Conservation (phyloP, 2,797 vertebrate species). For the Micropoecilia bifurca region DNA sequence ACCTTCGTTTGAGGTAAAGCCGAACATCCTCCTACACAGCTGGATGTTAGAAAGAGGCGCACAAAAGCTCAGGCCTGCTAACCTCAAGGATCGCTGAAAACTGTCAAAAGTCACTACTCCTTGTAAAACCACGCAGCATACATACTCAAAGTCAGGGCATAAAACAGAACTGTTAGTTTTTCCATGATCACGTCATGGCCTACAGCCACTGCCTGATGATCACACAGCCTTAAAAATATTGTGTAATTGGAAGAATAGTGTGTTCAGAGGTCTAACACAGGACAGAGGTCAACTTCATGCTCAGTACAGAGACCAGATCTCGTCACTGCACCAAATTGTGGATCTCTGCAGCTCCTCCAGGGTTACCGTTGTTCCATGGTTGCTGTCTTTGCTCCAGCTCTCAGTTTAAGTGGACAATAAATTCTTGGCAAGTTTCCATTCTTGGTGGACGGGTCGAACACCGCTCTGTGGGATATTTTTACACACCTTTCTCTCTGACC, state of each 20-base stretch:
- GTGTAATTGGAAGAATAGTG: constrained; percentile 17
- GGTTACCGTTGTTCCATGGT: neutral
- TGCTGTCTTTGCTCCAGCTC: neutral
- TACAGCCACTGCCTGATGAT: constrained; percentile 45
- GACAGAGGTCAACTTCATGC: constrained; percentile 10
- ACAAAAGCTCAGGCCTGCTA: constrained; percentile 29
- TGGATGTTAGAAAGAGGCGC: constrained; percentile 52
- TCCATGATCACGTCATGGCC: constrained; percentile 52
- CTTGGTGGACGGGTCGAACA: neutral
- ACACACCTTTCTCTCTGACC: too few species aligned
- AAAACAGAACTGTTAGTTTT: constrained; percentile 58
- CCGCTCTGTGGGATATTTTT: too few species aligned
- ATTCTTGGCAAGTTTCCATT: neutral
- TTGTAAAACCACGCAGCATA: constrained; percentile 64
- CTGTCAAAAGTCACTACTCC: constrained; percentile 67
- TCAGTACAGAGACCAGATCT: neutral
- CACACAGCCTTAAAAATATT: constrained; percentile 33
- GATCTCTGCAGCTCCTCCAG: neutral
- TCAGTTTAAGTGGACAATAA: neutral
- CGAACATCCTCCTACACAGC: constrained; percentile 45
- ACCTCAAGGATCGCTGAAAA: constrained; percentile 66
- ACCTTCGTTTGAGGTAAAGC: constrained; percentile 56
- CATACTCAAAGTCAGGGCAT: constrained; percentile 51
- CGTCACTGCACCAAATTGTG: neutral
- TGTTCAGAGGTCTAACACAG: constrained; percentile 9